Base-by-base conservation (phyloP, 2,797 vertebrate genomes). In the Glyptemys insculpta region DNA sequence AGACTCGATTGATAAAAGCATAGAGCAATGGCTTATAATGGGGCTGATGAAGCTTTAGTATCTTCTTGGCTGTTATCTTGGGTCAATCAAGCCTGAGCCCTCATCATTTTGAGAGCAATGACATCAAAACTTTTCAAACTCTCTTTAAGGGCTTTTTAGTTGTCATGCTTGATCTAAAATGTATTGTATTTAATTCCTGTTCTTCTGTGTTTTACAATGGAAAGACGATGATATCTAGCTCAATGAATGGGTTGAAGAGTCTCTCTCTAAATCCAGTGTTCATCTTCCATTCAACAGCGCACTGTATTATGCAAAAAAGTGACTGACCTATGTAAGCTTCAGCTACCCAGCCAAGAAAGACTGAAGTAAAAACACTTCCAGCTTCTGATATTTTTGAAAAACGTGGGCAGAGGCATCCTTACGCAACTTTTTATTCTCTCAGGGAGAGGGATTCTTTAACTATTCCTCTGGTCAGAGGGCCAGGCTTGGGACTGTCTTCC, bases 21-120 rank as follows among this genome's bases (percentile, higher is more conserved):
- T 3, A 23, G 57, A 54, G 11, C 53, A 88, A 82, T 1, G 21
- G 65, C 9, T 37, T 87, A 78, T 50, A 82, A 90, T 50, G 74
- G 88, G n/a, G 11, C 1, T 54, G 2, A 80, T 27, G 78, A 29
- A 88, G 85, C 44, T 62, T 14, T 72, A 53, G 56, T 68, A 49
- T 94, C 87, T 96, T 57, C 85, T 94, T 56, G 50, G 94, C 94
- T 93, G 18, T 3, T 89, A 34, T 4, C 0, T 74, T 90, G 91
- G 6, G 27, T 44, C 47, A 31, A 12, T 62, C 31, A 65, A 8
- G 57, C 25, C 1, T 54, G 91, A 47, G 37, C 7, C 72, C 47
- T 68, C 84, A 79, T 6, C 47, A 29, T 90, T 84, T 83, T 81
- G n/a, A 21, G 9, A 25, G 41, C 0, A 0, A 68, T 19, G 41